Conservation (phyloP, 2,797 vertebrate species). For the Onychomys torridus region DNA sequence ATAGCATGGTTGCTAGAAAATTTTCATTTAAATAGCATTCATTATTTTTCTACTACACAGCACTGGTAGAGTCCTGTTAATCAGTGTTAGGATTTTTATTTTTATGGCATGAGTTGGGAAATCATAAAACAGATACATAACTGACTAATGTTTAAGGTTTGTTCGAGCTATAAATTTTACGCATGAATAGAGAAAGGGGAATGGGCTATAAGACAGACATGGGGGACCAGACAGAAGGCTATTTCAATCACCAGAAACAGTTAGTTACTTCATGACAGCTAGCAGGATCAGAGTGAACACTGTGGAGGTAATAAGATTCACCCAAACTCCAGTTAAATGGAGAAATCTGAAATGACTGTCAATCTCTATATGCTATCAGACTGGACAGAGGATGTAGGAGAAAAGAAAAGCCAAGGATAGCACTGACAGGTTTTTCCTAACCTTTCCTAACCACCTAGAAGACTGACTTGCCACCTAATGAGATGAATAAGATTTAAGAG, state of each 20-base stretch:
- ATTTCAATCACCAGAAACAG: not conserved
- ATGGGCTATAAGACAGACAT: not conserved
- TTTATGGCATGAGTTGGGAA: slow-evolving; percentile 41
- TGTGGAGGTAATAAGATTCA: not conserved
- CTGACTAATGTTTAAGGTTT: slow-evolving; percentile 42
- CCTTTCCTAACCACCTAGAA: not conserved
- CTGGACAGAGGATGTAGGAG: not conserved
- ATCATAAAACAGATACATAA: slow-evolving; percentile 10
- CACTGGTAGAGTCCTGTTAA: not conserved
- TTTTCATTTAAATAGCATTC: not conserved
- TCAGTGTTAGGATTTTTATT: not conserved
- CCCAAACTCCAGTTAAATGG: not conserved
- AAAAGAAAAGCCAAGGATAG: not conserved
- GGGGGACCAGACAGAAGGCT: not conserved
- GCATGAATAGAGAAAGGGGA: not conserved
- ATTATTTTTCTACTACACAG: slow-evolving; percentile 41
- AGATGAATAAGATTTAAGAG: not conserved
- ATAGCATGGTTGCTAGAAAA: not conserved
- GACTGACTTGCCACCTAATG: not conserved
- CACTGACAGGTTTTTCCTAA: slow-evolving; percentile 30
- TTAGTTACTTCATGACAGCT: not conserved
- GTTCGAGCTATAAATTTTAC: slow-evolving; percentile 6
- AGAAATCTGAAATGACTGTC: not conserved
- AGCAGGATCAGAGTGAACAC: not conserved
- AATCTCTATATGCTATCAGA: slow-evolving; percentile 19